Conservation (phyloP, 2,888 invertebrate species). For the Mellilla xanthometata region DNA sequence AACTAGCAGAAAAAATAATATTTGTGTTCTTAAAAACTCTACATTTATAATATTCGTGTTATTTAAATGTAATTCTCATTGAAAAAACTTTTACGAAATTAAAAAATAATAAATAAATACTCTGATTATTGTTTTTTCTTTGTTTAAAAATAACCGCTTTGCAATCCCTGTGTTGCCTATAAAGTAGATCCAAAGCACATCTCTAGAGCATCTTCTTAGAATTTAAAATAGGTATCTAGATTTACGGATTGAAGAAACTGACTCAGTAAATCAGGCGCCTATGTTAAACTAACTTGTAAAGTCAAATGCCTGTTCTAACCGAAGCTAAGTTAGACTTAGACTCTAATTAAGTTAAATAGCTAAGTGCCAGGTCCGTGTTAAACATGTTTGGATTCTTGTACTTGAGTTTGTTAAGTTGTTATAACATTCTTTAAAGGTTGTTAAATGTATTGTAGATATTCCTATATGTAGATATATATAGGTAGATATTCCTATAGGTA, state of each 20-base stretch:
- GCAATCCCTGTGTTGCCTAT: no score
- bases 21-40: no score
- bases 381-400: constrained; percentile 4
- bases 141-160: constrained; percentile 2
- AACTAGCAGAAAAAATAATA: no score
- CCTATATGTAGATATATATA: no score
- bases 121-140: no score
- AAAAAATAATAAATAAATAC: neutral
- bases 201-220: constrained; percentile 15
- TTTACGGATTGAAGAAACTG: constrained; percentile 21
- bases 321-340: constrained; percentile 1
- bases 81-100: neutral
- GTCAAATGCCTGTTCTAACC: constrained; percentile 25
- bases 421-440: neutral
- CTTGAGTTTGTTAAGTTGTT: neutral
- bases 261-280: constrained; percentile 26
- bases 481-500: no score
- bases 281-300: constrained; percentile 26
- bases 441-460: no score
- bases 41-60: no score
- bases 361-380: constrained; percentile 9
- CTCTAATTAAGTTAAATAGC: constrained; percentile 22
- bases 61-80: no score
- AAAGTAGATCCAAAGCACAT: constrained; percentile 11
- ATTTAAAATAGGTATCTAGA: constrained; percentile 27